Evolutionary conservation across 2,113 vertebrate genomes (phyloP).

Genomic region (Actinemys pallida): DNA sequence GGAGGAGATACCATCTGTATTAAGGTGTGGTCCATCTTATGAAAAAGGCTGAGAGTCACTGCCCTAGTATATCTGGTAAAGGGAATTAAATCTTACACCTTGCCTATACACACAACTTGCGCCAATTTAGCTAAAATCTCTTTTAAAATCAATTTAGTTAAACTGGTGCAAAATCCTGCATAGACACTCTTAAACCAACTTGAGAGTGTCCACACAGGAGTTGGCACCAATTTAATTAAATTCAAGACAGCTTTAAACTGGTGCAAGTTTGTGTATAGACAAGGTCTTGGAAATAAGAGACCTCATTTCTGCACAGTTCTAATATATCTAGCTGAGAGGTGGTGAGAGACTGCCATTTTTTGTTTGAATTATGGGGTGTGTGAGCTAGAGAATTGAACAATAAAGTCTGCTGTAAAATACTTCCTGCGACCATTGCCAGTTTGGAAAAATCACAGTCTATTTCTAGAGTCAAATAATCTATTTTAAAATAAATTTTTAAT

Average conservation of each 20-base stretch:
- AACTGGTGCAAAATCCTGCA: accelerated
- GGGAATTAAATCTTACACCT: background rate
- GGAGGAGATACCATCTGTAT: background rate
- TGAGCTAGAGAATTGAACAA: conserved; percentile 3
- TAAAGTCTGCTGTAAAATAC: background rate
- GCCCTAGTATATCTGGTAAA: background rate
- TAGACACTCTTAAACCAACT: background rate
- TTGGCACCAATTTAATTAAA: background rate
- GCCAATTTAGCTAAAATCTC: background rate
- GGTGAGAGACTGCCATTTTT: background rate
- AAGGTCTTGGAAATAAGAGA: background rate
- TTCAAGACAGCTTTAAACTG: background rate
- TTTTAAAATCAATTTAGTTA: background rate
- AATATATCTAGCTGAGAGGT: background rate
- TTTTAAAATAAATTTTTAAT: conserved; percentile 61
- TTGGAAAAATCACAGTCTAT: background rate
- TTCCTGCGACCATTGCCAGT: background rate
- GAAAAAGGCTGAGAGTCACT: background rate
- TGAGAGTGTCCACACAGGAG: background rate
- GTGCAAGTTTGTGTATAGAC: background rate
- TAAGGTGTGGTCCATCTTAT: background rate
- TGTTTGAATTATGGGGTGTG: background rate
- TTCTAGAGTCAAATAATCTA: background rate
- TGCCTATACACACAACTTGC: background rate
- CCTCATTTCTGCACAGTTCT: background rate